phyloP scores from a whole-genome alignment of 2,113 vertebrate species.

The Cephalophus harveyi region DNA sequence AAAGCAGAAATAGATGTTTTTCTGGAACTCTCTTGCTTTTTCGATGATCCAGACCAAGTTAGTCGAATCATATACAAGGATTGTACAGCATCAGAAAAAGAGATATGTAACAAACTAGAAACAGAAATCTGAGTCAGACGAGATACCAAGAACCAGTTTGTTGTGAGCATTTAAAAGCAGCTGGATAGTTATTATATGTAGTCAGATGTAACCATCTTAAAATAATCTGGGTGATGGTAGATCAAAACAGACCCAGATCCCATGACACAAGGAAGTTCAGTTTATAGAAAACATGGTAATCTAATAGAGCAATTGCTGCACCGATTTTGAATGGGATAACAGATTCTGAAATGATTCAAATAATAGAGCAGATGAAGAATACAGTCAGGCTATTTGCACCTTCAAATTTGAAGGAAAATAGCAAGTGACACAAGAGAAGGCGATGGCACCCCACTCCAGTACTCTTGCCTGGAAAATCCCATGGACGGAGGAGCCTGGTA shows the following conservation, averaged over 20 bases:
- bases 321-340: neutral
- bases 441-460: no score
- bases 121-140: neutral
- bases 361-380: neutral
- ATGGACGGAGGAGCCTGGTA: no score
- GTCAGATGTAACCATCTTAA: neutral
- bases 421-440: neutral
- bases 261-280: neutral
- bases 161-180: neutral
- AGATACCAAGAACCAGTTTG: neutral
- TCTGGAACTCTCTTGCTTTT: no score
- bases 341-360: neutral
- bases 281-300: neutral
- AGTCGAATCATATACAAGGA: neutral
- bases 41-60: no score
- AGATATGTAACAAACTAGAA: neutral
- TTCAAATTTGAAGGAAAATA: neutral
- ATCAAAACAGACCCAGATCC: neutral
- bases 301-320: neutral
- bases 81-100: neutral
- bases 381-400: neutral
- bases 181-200: neutral
- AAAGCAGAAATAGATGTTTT: no score
- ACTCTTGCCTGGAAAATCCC: no score
- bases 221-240: neutral